Base-by-base conservation (phyloP, 1,140 invertebrate species). In the Ylistrum balloti region DNA sequence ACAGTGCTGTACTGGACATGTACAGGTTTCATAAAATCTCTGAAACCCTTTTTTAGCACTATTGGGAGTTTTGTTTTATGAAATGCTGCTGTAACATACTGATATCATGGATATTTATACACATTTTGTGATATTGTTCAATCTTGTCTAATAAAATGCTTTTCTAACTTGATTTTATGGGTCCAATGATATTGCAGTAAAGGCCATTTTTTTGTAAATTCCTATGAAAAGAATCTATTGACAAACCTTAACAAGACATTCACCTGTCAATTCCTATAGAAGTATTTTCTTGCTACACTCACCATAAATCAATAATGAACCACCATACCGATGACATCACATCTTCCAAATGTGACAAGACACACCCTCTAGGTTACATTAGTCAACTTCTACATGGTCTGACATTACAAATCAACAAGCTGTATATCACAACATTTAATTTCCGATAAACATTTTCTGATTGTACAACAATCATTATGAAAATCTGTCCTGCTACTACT, bases 271-370 rank as follows among this genome's bases (percentile, higher is more conserved):
- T 20, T 56, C 13, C 22, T 74, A 74, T 5, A 74, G 56, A 74
- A 74, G 28, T 74, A 74, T 74, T 74, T 74, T n/a, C 41, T 38
- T 28, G 56, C 56, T n/a, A 74, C 56, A 74, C 2, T 28, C 56
- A 38, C 35, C 35, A 74, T 74, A 74, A 74, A 74, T 74, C 56
- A 74, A 74, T 74, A 74, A 17, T 74, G n/a, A n/a, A n/a, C 56
- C 17, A 28, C 22, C 56, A 17, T 17, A 45, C 41, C 20, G 56
- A 74, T 74, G 56, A 74, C 56, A 74, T 74, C 56, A 74, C 22
- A 74, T 74, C 56, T n/a, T 74, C 56, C 0, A 74, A 74, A 74
- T 74, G 22, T 74, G 56, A 74, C 56, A 28, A n/a, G 56, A 74
- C 56, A 74, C 56, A 28, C 56, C 56, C 56, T 74, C 22, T n/a